Conservation (phyloP, 1,140 invertebrate species). For the Aphelinus certus region DNA sequence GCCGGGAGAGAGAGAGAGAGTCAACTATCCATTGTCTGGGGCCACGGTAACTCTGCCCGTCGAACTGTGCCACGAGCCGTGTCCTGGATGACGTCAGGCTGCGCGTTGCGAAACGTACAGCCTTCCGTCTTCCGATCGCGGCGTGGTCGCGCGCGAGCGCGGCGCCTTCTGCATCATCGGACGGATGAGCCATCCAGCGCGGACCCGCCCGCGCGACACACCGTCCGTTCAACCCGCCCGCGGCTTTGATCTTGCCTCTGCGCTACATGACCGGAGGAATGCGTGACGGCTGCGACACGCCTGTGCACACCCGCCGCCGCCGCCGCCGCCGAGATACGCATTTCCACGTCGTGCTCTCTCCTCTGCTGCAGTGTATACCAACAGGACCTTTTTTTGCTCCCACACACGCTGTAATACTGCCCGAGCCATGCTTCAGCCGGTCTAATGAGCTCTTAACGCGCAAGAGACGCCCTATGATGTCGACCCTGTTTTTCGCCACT, state of each 20-base stretch:
- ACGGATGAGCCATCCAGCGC: no score
- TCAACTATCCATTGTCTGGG: slow-evolving; percentile 3
- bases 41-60: not conserved
- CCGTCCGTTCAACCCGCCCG: slow-evolving; percentile 12
- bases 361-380: not conserved
- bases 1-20: not conserved
- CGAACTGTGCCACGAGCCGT: not conserved
- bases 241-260: slow-evolving; percentile 24
- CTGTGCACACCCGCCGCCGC: not conserved
- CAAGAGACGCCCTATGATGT: no score
- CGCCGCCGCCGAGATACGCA: not conserved
- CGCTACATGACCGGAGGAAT: not conserved
- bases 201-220: not conserved
- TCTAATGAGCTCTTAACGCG: not conserved
- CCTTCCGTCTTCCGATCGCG: not conserved
- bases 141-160: not conserved
- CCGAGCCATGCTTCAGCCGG: not conserved
- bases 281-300: not conserved
- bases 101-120: not conserved
- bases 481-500: no score
- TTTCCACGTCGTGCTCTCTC: no score
- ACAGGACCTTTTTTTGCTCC: no score
- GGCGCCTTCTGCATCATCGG: no score
- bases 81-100: slow-evolving; percentile 3
- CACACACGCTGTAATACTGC: no score